Conservation (phyloP, 2,797 vertebrate genomes). For the Gallinago solitaria region DNA sequence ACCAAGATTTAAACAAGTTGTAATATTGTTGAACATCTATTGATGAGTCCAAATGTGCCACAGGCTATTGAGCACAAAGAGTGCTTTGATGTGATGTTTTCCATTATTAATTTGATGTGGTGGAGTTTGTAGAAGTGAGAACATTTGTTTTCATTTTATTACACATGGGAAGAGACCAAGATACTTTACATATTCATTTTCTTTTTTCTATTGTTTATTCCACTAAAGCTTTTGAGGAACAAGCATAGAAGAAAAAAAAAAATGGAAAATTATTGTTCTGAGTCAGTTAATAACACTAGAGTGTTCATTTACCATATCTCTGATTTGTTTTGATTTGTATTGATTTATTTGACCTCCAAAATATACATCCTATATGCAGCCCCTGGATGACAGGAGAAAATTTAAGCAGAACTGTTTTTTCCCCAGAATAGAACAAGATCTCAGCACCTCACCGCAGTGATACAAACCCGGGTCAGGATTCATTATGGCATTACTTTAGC, state of each 20-base stretch:
- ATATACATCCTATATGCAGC: background rate
- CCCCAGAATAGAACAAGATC: slow-evolving; percentile 23
- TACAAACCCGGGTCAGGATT: background rate
- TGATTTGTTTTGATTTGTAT: slow-evolving; percentile 17
- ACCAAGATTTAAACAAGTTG: slow-evolving; percentile 83
- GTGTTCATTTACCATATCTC: background rate
- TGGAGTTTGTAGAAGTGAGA: slow-evolving; percentile 69
- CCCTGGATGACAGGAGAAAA: background rate
- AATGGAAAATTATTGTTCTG: background rate
- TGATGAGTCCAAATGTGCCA: slow-evolving; percentile 81
- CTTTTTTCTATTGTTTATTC: background rate
- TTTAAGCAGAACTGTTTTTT: background rate
- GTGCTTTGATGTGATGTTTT: slow-evolving; percentile 75
- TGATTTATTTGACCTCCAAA: slow-evolving; percentile 51
- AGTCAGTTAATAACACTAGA: background rate
- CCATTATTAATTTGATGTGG: slow-evolving; percentile 81
- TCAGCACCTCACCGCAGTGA: background rate
- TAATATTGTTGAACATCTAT: slow-evolving; percentile 82
- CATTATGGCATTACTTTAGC: background rate
- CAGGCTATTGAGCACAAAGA: slow-evolving; percentile 78
- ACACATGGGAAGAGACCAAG: slow-evolving; percentile 13
- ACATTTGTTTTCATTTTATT: slow-evolving; percentile 73
- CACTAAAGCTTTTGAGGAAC: background rate
- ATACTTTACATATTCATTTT: slow-evolving; percentile 57
- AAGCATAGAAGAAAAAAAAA: background rate